Conservation (phyloP, 2,113 vertebrate genomes). For the Hypocryptadius cinnamomeus region DNA sequence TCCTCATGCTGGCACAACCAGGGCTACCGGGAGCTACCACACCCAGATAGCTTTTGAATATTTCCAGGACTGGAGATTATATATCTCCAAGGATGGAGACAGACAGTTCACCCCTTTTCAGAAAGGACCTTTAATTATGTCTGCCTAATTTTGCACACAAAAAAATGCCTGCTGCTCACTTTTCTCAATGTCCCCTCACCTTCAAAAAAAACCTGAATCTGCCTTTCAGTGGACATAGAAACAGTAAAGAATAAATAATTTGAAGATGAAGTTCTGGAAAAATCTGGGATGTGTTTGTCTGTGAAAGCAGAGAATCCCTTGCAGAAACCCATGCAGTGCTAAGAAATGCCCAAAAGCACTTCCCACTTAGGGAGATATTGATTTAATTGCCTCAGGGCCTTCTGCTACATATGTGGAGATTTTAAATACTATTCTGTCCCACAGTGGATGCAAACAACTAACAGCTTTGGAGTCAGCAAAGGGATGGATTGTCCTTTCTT, state of each 20-base stretch:
- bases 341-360: neutral
- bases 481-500: neutral
- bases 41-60: neutral
- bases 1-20: neutral
- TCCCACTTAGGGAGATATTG: neutral
- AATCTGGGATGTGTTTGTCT: neutral
- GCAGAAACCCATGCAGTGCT: neutral
- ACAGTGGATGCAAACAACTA: neutral
- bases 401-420: neutral
- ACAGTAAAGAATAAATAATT: neutral
- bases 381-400: neutral
- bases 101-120: neutral
- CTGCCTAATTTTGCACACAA: neutral
- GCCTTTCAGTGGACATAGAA: neutral
- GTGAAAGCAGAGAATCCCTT: neutral
- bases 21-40: neutral
- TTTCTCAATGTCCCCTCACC: neutral
- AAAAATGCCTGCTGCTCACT: neutral
- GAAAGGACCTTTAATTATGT: neutral
- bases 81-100: neutral
- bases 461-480: neutral
- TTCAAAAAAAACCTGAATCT: neutral
- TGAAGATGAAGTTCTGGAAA: neutral
- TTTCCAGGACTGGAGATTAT: neutral
- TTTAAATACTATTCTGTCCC: neutral